A percentile compares a stretch with the other conserved stretches of the same genome.
Evolutionary conservation across 2,888 invertebrate genomes (phyloP).

Genomic region (Ferdinandea cuprea): DNA sequence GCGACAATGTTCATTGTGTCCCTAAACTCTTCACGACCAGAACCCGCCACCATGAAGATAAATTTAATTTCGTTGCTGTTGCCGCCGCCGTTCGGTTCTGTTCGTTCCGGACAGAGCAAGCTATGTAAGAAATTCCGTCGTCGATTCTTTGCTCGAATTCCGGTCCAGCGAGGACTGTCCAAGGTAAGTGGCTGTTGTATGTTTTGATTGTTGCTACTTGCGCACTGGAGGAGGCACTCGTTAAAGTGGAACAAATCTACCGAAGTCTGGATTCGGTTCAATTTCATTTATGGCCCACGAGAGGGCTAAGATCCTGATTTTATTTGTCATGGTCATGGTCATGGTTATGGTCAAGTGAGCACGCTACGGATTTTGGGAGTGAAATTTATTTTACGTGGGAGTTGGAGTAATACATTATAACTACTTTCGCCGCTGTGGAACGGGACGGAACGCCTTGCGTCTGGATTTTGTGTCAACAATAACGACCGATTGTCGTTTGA

Average conservation of each 20-base stretch:
- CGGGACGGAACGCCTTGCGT: slow-evolving; percentile 87
- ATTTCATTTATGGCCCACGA: slow-evolving; percentile 11
- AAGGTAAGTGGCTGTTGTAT: slow-evolving; percentile 28
- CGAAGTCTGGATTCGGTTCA: background rate
- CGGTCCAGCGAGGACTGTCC: slow-evolving; percentile 19
- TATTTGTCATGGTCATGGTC: slow-evolving; percentile 15
- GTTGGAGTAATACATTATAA: background rate
- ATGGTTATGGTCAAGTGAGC: slow-evolving; percentile 4
- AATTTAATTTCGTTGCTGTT: slow-evolving; percentile 42
- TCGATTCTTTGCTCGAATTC: slow-evolving; percentile 36
- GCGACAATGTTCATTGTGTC: slow-evolving; percentile 56
- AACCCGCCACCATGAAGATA: slow-evolving; percentile 46
- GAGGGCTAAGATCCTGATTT: slow-evolving; percentile 26
- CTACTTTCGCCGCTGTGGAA: slow-evolving; percentile 77
- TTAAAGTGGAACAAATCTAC: slow-evolving; percentile 22
- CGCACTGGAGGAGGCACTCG: background rate
- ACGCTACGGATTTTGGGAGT: background rate
- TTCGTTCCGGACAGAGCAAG: slow-evolving; percentile 11
- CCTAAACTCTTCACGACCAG: slow-evolving; percentile 31
- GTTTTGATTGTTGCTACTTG: slow-evolving; percentile 1
- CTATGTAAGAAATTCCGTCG: slow-evolving; percentile 31
- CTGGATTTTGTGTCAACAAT: slow-evolving; percentile 92
- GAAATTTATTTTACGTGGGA: slow-evolving; percentile 33
- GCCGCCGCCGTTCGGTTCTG: no score
- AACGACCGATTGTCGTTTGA: slow-evolving; percentile 92